Conservation (phyloP, 2,797 vertebrate species). For the Euphonia xanthogaster region DNA sequence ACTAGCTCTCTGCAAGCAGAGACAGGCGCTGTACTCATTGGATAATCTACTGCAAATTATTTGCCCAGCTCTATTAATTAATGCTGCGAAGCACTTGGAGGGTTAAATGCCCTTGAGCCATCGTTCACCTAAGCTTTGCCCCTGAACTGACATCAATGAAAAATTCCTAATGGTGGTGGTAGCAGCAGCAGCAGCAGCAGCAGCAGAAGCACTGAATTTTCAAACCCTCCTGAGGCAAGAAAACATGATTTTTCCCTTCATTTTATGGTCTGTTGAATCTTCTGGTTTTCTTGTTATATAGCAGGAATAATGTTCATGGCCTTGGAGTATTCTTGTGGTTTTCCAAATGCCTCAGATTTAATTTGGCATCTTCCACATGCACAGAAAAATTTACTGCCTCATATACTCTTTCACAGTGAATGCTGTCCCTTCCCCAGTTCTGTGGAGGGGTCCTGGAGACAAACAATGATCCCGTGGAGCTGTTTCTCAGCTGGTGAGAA, state of each 20-base stretch:
- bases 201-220: conserved; percentile 35
- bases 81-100: conserved; percentile 8
- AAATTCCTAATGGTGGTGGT: conserved; percentile 30
- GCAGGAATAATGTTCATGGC: conserved; percentile 36
- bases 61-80: conserved; percentile 58
- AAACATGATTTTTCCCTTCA: conserved; percentile 56
- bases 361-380: conserved; percentile 8
- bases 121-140: conserved; percentile 49
- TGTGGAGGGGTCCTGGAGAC: not conserved
- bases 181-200: not conserved
- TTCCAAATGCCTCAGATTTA: conserved; percentile 42
- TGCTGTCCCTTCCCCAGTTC: not conserved
- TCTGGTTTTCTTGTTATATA: conserved; percentile 56
- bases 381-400: not conserved
- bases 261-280: conserved; percentile 68
- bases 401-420: not conserved
- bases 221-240: conserved; percentile 58
- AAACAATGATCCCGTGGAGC: not conserved
- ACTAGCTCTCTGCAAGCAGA: conserved; percentile 11
- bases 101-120: conserved; percentile 47
- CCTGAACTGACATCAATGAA: conserved; percentile 33
- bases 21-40: not conserved
- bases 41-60: conserved; percentile 48
- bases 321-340: conserved; percentile 52
- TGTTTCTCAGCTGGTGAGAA: conserved; percentile 25